Conservation (phyloP, 1,140 invertebrate species). For the Mizuhopecten yessoensis region DNA sequence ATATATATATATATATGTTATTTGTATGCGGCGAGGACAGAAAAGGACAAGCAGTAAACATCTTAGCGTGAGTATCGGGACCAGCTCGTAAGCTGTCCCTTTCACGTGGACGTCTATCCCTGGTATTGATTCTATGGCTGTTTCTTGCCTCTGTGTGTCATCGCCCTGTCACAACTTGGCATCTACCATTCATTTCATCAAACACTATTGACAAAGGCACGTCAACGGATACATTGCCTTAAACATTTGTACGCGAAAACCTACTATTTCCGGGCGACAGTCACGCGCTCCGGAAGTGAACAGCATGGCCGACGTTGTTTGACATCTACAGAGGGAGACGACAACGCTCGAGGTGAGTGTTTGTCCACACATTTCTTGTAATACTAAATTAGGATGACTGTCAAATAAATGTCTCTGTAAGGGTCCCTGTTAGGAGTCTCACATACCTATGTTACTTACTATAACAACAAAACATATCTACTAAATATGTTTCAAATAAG, state of each 20-base stretch:
- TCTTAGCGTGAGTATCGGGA: not conserved
- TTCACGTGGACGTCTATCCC: not conserved
- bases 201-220: conserved; percentile 25
- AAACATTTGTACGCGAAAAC: not conserved
- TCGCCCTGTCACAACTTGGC: conserved; percentile 28
- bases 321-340: not conserved
- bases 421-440: no score
- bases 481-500: no score
- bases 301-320: conserved; percentile 22
- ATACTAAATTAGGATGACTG: no score
- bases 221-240: conserved; percentile 12
- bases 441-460: no score
- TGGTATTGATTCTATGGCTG: conserved; percentile 6
- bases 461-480: no score
- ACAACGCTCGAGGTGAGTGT: conserved; percentile 17
- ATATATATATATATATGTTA: not conserved
- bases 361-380: no score
- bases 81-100: not conserved
- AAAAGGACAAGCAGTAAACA: not conserved
- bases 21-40: not conserved
- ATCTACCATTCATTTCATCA: conserved; percentile 25
- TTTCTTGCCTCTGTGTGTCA: conserved; percentile 6
- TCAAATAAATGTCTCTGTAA: no score
- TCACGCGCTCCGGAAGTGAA: conserved; percentile 17
- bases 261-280: not conserved